These are phyloP conservation scores for Drosophila saltans DNA, from an alignment of 1,140 invertebrate genomes.

Conservation along the genomic window DNA sequence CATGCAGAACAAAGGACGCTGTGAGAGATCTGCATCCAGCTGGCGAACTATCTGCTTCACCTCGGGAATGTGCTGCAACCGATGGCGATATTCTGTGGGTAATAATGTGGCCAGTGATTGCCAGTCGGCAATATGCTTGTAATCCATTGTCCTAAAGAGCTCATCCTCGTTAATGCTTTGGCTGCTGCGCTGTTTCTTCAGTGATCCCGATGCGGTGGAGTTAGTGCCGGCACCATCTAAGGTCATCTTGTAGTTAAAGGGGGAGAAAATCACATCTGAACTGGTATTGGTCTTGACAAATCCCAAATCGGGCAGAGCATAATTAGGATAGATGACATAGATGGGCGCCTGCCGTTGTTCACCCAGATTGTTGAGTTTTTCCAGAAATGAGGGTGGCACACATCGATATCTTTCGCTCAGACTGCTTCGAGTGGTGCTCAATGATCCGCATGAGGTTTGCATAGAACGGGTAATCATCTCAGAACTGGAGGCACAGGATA, in stretches of 20 bases:
- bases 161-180: constrained; percentile 90
- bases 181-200: constrained; percentile 87
- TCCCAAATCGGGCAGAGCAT: constrained; percentile 93
- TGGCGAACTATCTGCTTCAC: constrained; percentile 76
- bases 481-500: constrained; percentile 78
- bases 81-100: constrained; percentile 90
- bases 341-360: constrained; percentile 89
- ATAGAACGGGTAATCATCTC: constrained; percentile 89
- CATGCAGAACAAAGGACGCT: constrained; percentile 88
- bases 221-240: constrained; percentile 50
- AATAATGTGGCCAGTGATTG: constrained; percentile 94
- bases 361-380: constrained; percentile 86
- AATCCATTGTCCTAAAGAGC: constrained; percentile 89
- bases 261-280: constrained; percentile 86
- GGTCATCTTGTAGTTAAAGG: constrained; percentile 82
- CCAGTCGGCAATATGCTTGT: constrained; percentile 94
- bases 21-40: constrained; percentile 84
- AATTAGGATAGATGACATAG: constrained; percentile 96
- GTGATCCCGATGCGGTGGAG: constrained; percentile 42
- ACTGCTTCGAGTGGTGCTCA: constrained; percentile 75
- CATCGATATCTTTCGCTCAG: constrained; percentile 84
- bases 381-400: constrained; percentile 87
- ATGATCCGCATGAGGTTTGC: constrained; percentile 86
- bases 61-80: constrained; percentile 90
- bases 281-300: constrained; percentile 88